Conservation (phyloP, 2,113 vertebrate species). For the Pseudois nayaur region DNA sequence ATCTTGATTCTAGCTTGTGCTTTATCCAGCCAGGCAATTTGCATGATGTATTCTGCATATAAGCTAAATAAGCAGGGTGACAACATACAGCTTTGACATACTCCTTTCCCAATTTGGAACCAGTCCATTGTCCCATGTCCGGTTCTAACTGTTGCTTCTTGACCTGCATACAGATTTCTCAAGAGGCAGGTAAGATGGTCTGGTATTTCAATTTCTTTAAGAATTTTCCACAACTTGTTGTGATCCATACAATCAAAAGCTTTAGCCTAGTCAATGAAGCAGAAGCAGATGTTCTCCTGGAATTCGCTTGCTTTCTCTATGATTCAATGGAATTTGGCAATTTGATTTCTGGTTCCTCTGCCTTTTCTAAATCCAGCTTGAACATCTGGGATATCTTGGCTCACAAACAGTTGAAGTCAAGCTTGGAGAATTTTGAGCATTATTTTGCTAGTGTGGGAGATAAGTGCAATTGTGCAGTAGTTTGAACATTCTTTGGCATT, state of each 20-base stretch:
- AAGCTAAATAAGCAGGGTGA: background rate
- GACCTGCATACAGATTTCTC: background rate
- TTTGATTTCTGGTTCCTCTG: background rate
- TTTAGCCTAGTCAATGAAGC: background rate
- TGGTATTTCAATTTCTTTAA: background rate
- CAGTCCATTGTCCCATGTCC: background rate
- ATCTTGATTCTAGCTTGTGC: background rate
- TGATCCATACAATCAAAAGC: background rate
- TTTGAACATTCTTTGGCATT: background rate
- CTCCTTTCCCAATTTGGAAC: background rate
- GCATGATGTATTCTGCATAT: background rate
- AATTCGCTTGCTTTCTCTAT: background rate
- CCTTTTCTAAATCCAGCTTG: background rate
- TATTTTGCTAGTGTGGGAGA: background rate
- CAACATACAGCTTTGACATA: background rate
- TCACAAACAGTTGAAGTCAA: background rate
- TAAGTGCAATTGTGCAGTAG: background rate
- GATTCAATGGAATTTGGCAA: background rate
- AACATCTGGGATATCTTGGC: background rate
- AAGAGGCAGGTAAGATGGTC: background rate
- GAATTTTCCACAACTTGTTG: background rate
- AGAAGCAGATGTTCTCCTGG: background rate
- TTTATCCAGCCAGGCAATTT: background rate
- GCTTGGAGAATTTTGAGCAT: background rate
- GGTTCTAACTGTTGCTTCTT: background rate